These are phyloP conservation scores for Trachelipus rathkii DNA, from an alignment of 1,140 invertebrate species.

Conservation along the genomic window DNA sequence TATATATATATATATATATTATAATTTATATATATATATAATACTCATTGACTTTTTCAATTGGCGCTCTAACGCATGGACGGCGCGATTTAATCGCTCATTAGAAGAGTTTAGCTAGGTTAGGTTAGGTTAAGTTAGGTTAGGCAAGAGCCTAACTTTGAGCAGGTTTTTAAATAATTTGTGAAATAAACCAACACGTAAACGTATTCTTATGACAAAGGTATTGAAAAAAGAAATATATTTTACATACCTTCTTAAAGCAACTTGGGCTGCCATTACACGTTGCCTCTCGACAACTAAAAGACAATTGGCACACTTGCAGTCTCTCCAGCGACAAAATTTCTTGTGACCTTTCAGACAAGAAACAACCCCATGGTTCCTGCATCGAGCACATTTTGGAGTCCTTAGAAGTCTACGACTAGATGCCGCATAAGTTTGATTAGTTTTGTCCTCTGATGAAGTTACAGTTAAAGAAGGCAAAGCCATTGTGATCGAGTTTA, in stretches of 20 bases:
- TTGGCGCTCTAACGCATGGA: too few species aligned
- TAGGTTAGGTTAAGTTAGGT: too few species aligned
- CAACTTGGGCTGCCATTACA: conserved; percentile 83
- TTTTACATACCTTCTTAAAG: conserved; percentile 45
- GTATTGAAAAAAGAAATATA: too few species aligned
- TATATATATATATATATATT: too few species aligned
- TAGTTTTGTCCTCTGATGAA: not conserved
- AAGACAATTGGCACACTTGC: conserved; percentile 75
- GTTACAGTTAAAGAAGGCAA: not conserved
- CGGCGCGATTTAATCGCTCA: too few species aligned
- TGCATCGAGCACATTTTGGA: conserved; percentile 81
- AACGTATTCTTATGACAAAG: too few species aligned
- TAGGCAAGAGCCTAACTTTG: too few species aligned
- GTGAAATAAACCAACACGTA: too few species aligned
- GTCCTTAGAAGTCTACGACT: conserved; percentile 53
- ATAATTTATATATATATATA: too few species aligned
- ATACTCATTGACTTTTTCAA: too few species aligned
- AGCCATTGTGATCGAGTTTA: not conserved
- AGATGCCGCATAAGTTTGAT: not conserved
- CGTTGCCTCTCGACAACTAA: conserved; percentile 80
- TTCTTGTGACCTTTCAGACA: conserved; percentile 82
- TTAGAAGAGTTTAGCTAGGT: too few species aligned
- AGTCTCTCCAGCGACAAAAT: conserved; percentile 69
- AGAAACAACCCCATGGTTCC: conserved; percentile 84
- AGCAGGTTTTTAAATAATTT: too few species aligned